These are phyloP conservation scores for Oegoconia quadripuncta DNA, from an alignment of 2,888 invertebrate genomes.

Conservation along the genomic window DNA sequence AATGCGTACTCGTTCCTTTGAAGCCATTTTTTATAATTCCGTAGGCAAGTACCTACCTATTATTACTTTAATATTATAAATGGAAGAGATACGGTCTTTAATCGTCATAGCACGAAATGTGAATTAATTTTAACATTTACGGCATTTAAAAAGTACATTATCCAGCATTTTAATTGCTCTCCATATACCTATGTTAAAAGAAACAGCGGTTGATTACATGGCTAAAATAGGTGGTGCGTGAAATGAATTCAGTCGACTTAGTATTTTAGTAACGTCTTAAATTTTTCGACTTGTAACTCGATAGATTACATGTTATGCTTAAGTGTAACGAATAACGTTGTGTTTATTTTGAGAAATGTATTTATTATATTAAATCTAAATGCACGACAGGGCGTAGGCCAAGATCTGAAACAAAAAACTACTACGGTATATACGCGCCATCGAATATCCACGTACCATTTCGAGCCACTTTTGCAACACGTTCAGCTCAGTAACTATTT, in stretches of 20 bases:
- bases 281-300: slow-evolving; percentile 30
- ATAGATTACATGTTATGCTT: slow-evolving; percentile 18
- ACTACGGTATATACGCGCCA: too few relatives aligned
- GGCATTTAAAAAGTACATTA: slow-evolving; percentile 27
- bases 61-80: too few relatives aligned
- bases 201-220: slow-evolving; percentile 47
- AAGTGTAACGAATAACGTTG: too few relatives aligned
- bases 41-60: too few relatives aligned
- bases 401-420: too few relatives aligned
- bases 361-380: too few relatives aligned
- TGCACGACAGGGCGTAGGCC: too few relatives aligned
- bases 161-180: slow-evolving; percentile 38
- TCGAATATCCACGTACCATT: too few relatives aligned
- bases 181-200: slow-evolving; percentile 37
- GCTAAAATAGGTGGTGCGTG: slow-evolving; percentile 46
- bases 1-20: too few relatives aligned
- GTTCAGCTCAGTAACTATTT: too few relatives aligned
- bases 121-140: slow-evolving; percentile 40
- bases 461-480: too few relatives aligned
- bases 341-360: slow-evolving; percentile 7
- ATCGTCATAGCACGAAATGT: slow-evolving; percentile 21
- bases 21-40: too few relatives aligned
- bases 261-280: slow-evolving; percentile 25
- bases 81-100: slow-evolving; percentile 4
- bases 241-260: slow-evolving; percentile 45